Conservation (phyloP, 2,113 vertebrate genomes). For the Thermophis baileyi region DNA sequence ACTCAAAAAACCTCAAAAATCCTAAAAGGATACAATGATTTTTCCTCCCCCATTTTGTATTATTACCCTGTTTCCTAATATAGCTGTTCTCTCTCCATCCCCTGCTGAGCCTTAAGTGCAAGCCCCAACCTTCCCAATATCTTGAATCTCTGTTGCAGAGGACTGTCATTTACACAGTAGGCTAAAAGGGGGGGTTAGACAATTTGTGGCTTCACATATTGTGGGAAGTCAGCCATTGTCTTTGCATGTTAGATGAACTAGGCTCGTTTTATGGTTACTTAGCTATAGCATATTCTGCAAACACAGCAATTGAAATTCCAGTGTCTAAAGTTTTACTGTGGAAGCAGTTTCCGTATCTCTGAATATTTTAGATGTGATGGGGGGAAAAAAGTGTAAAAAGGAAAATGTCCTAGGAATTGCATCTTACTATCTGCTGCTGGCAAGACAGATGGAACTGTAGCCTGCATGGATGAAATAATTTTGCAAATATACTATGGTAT, state of each 20-base stretch:
- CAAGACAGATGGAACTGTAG: neutral
- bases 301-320: neutral
- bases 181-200: neutral
- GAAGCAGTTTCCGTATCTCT: neutral
- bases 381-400: neutral
- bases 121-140: neutral
- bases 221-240: neutral
- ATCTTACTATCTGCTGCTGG: neutral
- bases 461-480: neutral
- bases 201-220: neutral
- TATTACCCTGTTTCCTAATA: neutral
- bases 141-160: neutral
- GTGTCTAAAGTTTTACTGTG: neutral
- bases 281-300: neutral
- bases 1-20: neutral
- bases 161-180: neutral
- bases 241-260: neutral
- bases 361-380: neutral
- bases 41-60: neutral
- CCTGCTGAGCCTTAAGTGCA: neutral
- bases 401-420: neutral
- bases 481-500: neutral
- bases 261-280: neutral
- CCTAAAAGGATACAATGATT: neutral
- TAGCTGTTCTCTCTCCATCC: neutral